A percentile compares a stretch with the other conserved stretches of the same genome.
phyloP scores from a whole-genome alignment of 2,113 vertebrate genomes.

The Peromyscus polionotus region DNA sequence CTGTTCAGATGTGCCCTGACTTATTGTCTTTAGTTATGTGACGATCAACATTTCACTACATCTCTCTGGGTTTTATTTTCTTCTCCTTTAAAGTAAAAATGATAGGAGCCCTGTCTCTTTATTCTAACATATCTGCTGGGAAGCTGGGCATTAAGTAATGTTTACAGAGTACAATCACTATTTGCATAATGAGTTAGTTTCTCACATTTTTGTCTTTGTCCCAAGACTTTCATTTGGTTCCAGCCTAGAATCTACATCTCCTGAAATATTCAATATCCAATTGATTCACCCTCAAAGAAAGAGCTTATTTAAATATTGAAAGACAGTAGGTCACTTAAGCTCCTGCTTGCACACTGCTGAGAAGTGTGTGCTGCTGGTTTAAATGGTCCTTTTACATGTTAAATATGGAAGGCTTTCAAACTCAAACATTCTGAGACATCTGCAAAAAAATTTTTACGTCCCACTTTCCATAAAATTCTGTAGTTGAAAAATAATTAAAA shows the following conservation, averaged over 20 bases:
- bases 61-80: conserved; percentile 55
- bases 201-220: background rate
- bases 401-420: conserved; percentile 1
- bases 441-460: background rate
- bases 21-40: background rate
- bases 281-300: background rate
- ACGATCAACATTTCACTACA: background rate
- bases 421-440: background rate
- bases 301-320: background rate
- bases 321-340: background rate
- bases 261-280: background rate
- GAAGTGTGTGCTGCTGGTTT: background rate
- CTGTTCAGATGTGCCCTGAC: background rate
- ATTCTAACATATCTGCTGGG: background rate
- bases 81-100: conserved; percentile 20
- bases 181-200: background rate
- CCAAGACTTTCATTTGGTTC: background rate
- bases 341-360: background rate
- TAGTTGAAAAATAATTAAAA: background rate
- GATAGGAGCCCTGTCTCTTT: background rate
- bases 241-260: background rate
- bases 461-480: conserved; percentile 19
- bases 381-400: background rate
- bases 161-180: background rate
- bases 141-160: background rate